Evolutionary conservation across 1,140 invertebrate species (phyloP).

Genomic region (Hestina assimilis): DNA sequence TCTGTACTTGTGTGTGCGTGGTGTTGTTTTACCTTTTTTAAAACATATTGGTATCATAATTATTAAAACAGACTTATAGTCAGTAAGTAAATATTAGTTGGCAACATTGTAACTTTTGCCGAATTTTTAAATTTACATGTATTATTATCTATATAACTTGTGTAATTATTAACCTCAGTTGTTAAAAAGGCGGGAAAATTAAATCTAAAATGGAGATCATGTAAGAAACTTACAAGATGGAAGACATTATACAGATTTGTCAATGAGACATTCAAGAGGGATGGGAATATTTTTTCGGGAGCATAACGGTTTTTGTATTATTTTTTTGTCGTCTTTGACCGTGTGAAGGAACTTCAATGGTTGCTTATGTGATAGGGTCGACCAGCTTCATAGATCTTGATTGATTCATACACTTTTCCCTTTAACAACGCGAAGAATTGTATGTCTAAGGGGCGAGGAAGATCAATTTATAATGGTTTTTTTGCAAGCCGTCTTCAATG

Average conservation of each 20-base stretch:
- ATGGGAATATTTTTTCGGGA: conserved; percentile 72
- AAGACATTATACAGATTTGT: conserved; percentile 39
- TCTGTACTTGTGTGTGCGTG: too few species aligned
- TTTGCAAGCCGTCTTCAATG: conserved; percentile 57
- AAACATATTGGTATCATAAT: too few species aligned
- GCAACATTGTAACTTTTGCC: too few species aligned
- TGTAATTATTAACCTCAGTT: background rate
- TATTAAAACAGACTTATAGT: too few species aligned
- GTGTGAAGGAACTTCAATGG: conserved; percentile 75
- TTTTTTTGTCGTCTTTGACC: conserved; percentile 74
- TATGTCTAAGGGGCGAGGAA: conserved; percentile 25
- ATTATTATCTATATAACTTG: background rate
- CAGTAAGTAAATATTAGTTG: too few species aligned
- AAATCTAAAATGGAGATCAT: background rate
- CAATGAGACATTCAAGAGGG: conserved; percentile 73
- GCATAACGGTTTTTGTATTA: conserved; percentile 76
- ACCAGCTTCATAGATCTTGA: conserved; percentile 44
- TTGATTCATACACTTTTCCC: conserved; percentile 17
- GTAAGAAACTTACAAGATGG: background rate
- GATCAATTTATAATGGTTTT: conserved; percentile 42
- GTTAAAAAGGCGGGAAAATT: background rate
- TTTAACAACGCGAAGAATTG: background rate
- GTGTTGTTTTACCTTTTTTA: too few species aligned
- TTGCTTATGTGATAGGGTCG: conserved; percentile 56
- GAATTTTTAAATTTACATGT: too few species aligned